phyloP scores from a whole-genome alignment of 2,113 vertebrate genomes.

The Brachyhypopomus gauderio region DNA sequence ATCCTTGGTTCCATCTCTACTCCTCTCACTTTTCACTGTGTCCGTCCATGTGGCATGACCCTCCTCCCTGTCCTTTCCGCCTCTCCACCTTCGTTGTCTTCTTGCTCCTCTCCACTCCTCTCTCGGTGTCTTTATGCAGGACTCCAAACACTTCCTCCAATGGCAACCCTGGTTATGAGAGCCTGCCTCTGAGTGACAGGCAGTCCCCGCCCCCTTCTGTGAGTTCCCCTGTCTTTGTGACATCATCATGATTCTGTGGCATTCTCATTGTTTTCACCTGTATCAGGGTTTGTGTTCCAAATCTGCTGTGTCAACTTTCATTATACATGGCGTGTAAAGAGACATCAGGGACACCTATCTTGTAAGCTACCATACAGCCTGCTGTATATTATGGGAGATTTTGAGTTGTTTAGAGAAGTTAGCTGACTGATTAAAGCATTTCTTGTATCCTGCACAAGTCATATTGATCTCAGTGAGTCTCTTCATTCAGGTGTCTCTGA shows the following conservation, averaged over 20 bases:
- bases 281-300: constrained; percentile 6
- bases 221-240: constrained; percentile 78
- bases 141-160: constrained; percentile 96
- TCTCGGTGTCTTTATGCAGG: constrained; percentile 79
- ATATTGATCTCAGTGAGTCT: background rate
- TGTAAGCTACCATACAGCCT: background rate
- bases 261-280: constrained; percentile 47
- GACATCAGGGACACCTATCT: background rate
- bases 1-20: constrained; percentile 58
- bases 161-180: constrained; percentile 96
- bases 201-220: constrained; percentile 87
- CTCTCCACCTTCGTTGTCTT: constrained; percentile 47
- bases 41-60: constrained; percentile 21
- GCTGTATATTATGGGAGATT: background rate
- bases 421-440: background rate
- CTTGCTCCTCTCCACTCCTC: constrained; percentile 60
- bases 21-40: constrained; percentile 20
- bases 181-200: constrained; percentile 81
- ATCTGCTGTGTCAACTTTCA: background rate
- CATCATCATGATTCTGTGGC: constrained; percentile 64
- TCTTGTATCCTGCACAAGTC: background rate
- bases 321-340: background rate
- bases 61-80: constrained; percentile 35
- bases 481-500: background rate
- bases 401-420: background rate